A percentile compares a stretch with the other conserved stretches of the same genome.
Evolutionary conservation across 2,888 invertebrate genomes (phyloP).

Genomic region (Drosophila mettleri): DNA sequence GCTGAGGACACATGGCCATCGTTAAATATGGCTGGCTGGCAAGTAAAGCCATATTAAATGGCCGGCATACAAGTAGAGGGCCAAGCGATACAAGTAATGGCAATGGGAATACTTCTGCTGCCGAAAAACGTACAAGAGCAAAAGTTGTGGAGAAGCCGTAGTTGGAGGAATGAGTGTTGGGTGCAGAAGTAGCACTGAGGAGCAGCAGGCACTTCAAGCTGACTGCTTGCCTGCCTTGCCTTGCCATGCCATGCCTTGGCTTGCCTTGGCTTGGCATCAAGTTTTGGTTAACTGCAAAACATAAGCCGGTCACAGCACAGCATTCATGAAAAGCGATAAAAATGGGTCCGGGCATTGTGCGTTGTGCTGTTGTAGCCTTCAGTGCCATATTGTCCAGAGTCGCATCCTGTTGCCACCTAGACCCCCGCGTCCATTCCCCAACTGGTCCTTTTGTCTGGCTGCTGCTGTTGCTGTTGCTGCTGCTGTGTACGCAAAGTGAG

Average conservation of each 20-base stretch:
- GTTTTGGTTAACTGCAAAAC: conserved; percentile 77
- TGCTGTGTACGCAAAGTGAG: conserved; percentile 74
- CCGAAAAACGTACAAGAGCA: conserved; percentile 18
- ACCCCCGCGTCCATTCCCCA: neutral
- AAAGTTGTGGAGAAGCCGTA: neutral
- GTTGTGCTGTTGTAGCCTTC: conserved; percentile 36
- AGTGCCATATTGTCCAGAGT: conserved; percentile 68
- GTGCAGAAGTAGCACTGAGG: conserved; percentile 8
- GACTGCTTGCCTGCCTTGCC: conserved; percentile 6
- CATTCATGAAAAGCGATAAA: conserved; percentile 77
- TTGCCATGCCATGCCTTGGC: neutral
- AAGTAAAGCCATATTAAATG: conserved; percentile 73
- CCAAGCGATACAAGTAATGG: conserved; percentile 59
- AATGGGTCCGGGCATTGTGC: conserved; percentile 72
- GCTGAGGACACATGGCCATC: conserved; percentile 20
- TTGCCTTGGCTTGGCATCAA: conserved; percentile 32
- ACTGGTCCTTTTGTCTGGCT: conserved; percentile 60
- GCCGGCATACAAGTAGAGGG: conserved; percentile 28
- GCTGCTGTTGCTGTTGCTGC: conserved; percentile 7
- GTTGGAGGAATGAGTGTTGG: conserved; percentile 4
- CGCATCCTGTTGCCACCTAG: conserved; percentile 28
- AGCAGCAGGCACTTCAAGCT: conserved; percentile 44
- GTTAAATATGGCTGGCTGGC: conserved; percentile 9
- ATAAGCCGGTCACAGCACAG: conserved; percentile 66
- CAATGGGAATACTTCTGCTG: conserved; percentile 44